Base-by-base conservation (phyloP, 2,888 invertebrate genomes). In the Bembecia ichneumoniformis region DNA sequence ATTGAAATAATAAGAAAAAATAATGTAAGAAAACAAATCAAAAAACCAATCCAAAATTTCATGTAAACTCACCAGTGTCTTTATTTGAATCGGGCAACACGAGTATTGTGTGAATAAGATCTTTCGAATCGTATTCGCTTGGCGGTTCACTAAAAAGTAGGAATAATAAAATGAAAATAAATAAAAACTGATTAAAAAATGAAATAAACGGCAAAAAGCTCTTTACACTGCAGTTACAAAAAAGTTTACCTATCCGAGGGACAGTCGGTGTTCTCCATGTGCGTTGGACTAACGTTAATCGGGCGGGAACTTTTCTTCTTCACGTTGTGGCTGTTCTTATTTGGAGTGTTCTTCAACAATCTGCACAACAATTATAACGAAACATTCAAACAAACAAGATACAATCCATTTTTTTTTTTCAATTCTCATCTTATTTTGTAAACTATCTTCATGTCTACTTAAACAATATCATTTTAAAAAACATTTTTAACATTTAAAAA, bases 91-190 rank as follows among this genome's bases (percentile, higher is more conserved):
- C 83, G 34, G 86, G 84, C 63, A 82, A 59, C 53, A 82, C 82
- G 57, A 82, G 68, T 57, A 83, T 76, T 61, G 78, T 83, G 68
- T 82, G 78, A 63, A 79, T 82, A 56, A 82, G 68, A 57, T 86
- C 84, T 68, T 74, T 82, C 13, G 40, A 13, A 80, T 86, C 86
- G 68, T 82, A 84, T 71, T 86, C 86, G 61, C 82, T 78, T 60
- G 82, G 70, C 16, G 84, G 84, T 62, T 84, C 86, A 58, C 86
- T 86, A 78, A 50, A 76, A 77, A 47, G 50, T 51, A 46, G 53
- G 50, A 58, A 55, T 58, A 52, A 60, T 51, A 60, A 54, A 54
- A 55, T 55, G 60, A 55, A 56, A 62, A 60, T 58, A 57, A 57
- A 56, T 52, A 49, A 51, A 50, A 55, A 56, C 43, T 50, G 35